Evolutionary conservation across 2,888 invertebrate species (phyloP), one percentile per base, ranked within the genome.

Genomic region (Rhimphoctona megacephalus): DNA sequence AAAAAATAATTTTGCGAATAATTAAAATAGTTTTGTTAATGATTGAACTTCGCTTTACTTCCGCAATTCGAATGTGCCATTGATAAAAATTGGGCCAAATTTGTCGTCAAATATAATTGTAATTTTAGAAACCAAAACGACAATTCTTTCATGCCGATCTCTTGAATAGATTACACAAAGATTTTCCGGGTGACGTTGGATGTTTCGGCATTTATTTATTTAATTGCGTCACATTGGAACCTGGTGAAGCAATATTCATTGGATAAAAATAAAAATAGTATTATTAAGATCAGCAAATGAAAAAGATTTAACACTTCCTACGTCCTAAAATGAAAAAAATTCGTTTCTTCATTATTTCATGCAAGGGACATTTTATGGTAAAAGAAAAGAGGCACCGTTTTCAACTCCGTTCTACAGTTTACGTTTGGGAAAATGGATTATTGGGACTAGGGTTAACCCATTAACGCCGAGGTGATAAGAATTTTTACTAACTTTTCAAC

Each of bases 121-220:
- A 22, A 17, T 83, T 76, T 66, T 92, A 95, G 96, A 95, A 91
- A 82, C 85, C 92, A 17, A 92, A 93, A 7, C 94, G 95, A 88
- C 89, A 92, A 0, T 88, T 90, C 0, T 93, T 95, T 1, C 91
- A 95, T 7, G 96, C 95, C 64, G 93, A 95, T n/a, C 91, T 97
- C n/a, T 92, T 97, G 76, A 95, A 95, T 87, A 95, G 96, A 66
- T 95, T 99, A 1, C 95, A 97, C 90, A 87, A 91, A 0, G 97
- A 98, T 92, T 99, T 97, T 94, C 98, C 99, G 0, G 97, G 97
- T 5, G 99, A 99, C 94, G 97, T 98, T 25, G 99, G 99, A 0
- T 97, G 98, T 89, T 97, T 98, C 93, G 97, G 97, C 17, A 96
- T 98, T 11, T 99, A 98, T 94, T 98, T 99, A 91, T 96, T 99